Evolutionary conservation across 2,888 invertebrate genomes (phyloP).

Genomic region (Thumatha senex): DNA sequence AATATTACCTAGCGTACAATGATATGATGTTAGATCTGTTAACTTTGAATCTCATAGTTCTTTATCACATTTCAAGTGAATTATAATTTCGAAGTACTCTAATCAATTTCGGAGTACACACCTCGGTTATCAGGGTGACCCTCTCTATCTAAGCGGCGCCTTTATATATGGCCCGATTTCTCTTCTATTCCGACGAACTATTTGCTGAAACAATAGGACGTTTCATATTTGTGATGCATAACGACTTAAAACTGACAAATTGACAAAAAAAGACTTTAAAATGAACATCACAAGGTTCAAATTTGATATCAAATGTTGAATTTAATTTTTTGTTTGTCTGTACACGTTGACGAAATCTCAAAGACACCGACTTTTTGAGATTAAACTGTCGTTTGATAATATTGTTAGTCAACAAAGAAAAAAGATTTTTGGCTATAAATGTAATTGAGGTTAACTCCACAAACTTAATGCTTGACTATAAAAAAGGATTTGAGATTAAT

Average conservation of each 20-base stretch:
- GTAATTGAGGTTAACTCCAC: conserved; percentile 46
- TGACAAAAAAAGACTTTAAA: background rate
- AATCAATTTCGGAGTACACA: conserved; percentile 21
- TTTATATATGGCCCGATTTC: conserved; percentile 72
- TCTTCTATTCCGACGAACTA: conserved; percentile 73
- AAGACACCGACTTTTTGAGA: conserved; percentile 68
- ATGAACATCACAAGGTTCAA: conserved; percentile 34
- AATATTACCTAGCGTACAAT: no score
- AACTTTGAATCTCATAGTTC: background rate
- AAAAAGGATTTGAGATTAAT: conserved; percentile 24
- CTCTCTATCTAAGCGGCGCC: conserved; percentile 56
- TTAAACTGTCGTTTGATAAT: conserved; percentile 73
- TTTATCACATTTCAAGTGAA: conserved; percentile 4
- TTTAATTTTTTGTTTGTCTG: conserved; percentile 47
- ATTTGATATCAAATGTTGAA: conserved; percentile 22
- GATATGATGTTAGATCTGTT: background rate
- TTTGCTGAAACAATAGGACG: conserved; percentile 80
- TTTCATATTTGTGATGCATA: conserved; percentile 61
- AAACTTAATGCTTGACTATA: conserved; percentile 31
- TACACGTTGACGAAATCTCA: conserved; percentile 66
- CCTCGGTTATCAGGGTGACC: conserved; percentile 50
- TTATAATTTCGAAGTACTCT: conserved; percentile 12
- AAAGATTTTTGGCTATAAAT: conserved; percentile 41
- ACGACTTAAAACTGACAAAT: conserved; percentile 28
- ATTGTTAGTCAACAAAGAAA: conserved; percentile 68